Conservation (phyloP, 2,888 invertebrate species). For the Tetragonisca angustula region DNA sequence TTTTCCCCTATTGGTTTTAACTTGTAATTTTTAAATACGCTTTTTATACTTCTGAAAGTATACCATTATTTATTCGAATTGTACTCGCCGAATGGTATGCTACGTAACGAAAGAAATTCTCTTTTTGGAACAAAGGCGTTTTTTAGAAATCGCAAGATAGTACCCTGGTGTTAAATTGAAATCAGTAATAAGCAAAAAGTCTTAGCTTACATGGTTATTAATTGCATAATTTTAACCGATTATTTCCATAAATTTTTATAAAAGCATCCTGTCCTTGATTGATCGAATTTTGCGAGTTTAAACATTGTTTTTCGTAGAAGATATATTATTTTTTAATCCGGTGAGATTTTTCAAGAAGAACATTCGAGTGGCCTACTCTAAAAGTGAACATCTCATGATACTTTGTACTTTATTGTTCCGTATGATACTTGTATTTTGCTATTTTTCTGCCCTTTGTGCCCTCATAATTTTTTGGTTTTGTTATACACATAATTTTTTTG, state of each 20-base stretch:
- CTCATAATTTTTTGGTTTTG: conserved; percentile 28
- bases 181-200: background rate
- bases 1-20: too few relatives aligned
- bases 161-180: background rate
- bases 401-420: background rate
- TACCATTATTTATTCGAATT: conserved; percentile 1
- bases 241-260: conserved; percentile 3
- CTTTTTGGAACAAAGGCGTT: conserved; percentile 37
- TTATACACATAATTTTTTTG: too few relatives aligned
- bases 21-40: background rate
- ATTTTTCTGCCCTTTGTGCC: background rate
- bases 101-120: conserved; percentile 7
- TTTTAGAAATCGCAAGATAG: conserved; percentile 22
- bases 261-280: background rate
- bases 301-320: background rate
- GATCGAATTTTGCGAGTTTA: background rate
- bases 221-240: conserved; percentile 8
- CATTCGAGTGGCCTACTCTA: conserved; percentile 18
- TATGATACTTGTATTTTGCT: conserved; percentile 24
- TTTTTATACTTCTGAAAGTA: background rate
- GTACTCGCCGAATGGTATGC: background rate
- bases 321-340: background rate
- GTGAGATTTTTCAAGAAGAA: background rate
- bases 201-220: background rate
- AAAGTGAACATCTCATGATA: background rate